Conservation (phyloP, 2,797 vertebrate species). For the Rhinatrema bivittatum region DNA sequence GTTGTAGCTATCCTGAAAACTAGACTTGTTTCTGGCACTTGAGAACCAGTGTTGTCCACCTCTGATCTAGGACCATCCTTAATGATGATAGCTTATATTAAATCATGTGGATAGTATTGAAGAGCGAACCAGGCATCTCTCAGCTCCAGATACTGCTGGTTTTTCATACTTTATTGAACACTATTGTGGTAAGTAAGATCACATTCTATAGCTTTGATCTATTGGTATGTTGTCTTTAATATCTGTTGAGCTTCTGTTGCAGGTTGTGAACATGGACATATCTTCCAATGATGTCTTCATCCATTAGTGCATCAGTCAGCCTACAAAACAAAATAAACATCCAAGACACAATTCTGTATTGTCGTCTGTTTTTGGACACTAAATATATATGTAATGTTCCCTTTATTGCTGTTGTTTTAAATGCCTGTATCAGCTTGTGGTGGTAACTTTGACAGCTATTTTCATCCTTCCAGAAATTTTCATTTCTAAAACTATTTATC, state of each 20-base stretch:
- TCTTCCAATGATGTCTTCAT: conserved; percentile 56
- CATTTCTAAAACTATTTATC: too few species aligned
- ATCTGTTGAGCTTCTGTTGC: conserved; percentile 76
- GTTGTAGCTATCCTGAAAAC: too few species aligned
- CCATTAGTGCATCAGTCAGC: conserved; percentile 59
- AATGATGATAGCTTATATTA: too few species aligned
- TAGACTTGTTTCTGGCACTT: too few species aligned
- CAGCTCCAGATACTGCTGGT: conserved; percentile 12
- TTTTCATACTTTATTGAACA: conserved; percentile 24
- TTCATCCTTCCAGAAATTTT: too few species aligned
- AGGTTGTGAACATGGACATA: conserved; percentile 71
- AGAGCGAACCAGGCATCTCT: too few species aligned
- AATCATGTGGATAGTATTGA: too few species aligned
- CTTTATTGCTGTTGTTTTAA: conserved; percentile 49
- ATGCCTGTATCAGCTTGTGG: conserved; percentile 4
- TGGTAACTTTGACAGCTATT: too few species aligned
- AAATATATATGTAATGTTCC: conserved; percentile 54
- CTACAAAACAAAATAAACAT: conserved; percentile 68
- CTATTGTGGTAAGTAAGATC: conserved; percentile 47
- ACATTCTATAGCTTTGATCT: too few species aligned
- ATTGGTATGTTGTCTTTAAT: conserved; percentile 53
- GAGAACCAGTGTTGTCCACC: too few species aligned
- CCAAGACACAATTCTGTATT: conserved; percentile 65
- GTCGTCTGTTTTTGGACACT: conserved; percentile 63
- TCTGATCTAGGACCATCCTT: too few species aligned